Conservation (phyloP, 1,140 invertebrate species). For the Neelides sp. region DNA sequence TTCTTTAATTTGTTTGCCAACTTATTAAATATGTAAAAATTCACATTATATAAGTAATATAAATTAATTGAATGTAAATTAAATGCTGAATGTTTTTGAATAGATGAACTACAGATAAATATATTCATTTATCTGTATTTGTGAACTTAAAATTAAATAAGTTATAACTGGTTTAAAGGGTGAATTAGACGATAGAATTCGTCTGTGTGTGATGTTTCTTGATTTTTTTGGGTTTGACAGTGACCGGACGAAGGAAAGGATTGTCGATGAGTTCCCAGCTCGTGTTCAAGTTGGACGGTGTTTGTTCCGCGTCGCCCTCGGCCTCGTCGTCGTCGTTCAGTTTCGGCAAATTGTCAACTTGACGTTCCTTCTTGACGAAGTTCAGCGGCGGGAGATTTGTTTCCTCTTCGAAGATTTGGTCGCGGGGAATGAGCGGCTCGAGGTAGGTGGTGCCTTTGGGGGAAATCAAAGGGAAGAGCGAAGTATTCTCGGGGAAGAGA, state of each 20-base stretch:
- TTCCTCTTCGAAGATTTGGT: constrained; percentile 89
- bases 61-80: background rate
- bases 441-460: constrained; percentile 75
- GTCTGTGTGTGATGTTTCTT: too few relatives aligned
- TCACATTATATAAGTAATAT: background rate
- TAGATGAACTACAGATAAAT: background rate
- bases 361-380: constrained; percentile 42
- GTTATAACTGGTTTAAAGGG: background rate
- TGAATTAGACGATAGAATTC: too few relatives aligned
- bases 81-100: background rate
- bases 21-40: background rate
- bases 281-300: constrained; percentile 12
- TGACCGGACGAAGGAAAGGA: constrained; percentile 69
- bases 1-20: background rate
- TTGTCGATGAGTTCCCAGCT: constrained; percentile 57
- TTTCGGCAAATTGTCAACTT: constrained; percentile 20
- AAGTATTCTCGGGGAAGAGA: constrained; percentile 28
- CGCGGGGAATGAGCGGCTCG: constrained; percentile 72
- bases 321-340: constrained; percentile 23
- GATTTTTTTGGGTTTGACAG: constrained; percentile 44
- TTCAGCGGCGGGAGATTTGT: constrained; percentile 48
- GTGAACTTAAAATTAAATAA: background rate
- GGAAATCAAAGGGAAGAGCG: constrained; percentile 63
- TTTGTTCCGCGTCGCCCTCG: constrained; percentile 21
- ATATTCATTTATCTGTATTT: background rate